phyloP scores from a whole-genome alignment of 2,888 invertebrate genomes.

The Allacma fusca region DNA sequence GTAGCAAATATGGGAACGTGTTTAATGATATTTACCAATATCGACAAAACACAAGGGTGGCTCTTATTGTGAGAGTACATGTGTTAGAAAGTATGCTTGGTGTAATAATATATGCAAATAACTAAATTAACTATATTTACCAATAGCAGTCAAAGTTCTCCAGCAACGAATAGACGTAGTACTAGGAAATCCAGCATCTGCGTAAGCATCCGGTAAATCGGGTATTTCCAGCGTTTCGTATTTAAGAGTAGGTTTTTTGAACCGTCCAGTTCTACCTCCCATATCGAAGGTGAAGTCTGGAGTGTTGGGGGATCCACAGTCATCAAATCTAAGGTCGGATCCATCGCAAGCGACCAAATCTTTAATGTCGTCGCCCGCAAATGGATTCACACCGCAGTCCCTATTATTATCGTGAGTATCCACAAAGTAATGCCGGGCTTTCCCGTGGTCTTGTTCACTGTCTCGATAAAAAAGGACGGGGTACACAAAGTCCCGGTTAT shows the following conservation, averaged over 20 bases:
- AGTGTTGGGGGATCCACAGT: constrained; percentile 25
- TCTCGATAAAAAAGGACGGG: neutral
- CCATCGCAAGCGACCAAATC: constrained; percentile 20
- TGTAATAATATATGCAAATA: neutral
- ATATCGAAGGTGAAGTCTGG: neutral
- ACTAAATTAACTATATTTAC: neutral
- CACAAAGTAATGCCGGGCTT: neutral
- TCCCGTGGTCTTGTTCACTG: neutral
- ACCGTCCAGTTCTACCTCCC: neutral
- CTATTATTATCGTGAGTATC: neutral
- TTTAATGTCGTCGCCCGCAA: neutral
- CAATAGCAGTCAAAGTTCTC: neutral
- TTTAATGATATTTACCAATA: too few species aligned
- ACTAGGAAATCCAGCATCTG: neutral
- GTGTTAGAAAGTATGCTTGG: neutral
- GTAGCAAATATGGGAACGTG: too few species aligned
- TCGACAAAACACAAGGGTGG: too few species aligned
- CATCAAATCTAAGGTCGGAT: neutral
- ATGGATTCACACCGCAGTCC: constrained; percentile 10
- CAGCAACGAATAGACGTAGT: neutral
- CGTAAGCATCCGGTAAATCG: neutral
- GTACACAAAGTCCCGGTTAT: neutral
- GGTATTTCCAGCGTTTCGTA: neutral
- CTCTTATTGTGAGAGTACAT: too few species aligned
- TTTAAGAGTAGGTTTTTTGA: too few species aligned